phyloP scores from a whole-genome alignment of 2,113 vertebrate species.

The Proterorhinus semilunaris region DNA sequence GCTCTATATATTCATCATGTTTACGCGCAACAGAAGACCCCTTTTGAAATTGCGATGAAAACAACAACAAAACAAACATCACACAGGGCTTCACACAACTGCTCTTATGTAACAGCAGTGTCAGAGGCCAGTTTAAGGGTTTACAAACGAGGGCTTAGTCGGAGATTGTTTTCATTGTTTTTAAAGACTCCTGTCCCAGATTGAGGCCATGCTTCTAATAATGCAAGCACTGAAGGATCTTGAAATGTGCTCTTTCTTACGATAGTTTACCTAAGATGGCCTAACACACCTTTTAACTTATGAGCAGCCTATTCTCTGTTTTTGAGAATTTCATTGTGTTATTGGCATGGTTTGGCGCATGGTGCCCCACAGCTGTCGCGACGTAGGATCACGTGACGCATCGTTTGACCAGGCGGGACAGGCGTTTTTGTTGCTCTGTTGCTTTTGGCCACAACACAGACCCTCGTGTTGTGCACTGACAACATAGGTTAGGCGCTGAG shows the following conservation, averaged over 20 bases:
- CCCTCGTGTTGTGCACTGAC: background rate
- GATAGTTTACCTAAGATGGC: too few relatives aligned
- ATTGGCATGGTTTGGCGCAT: constrained; percentile 5
- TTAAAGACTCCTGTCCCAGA: constrained; percentile 56
- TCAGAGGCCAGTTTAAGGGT: background rate
- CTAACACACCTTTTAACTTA: too few relatives aligned
- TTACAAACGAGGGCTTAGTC: background rate
- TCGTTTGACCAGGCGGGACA: constrained; percentile 21
- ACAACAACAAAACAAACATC: background rate
- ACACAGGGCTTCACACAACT: background rate
- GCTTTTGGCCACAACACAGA: background rate
- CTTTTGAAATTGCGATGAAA: background rate
- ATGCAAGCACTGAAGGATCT: constrained; percentile 32
- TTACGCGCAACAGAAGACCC: background rate
- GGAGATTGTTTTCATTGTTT: constrained; percentile 45
- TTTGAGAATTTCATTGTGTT: background rate
- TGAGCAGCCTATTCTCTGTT: constrained; percentile 32
- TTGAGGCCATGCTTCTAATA: constrained; percentile 43
- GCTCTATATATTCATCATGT: background rate
- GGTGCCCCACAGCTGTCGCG: constrained; percentile 35
- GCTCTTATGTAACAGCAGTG: constrained; percentile 1
- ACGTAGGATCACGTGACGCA: constrained; percentile 43
- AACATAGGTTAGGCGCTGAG: background rate
- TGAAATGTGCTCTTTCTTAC: too few relatives aligned
- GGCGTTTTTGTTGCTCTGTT: constrained; percentile 16